A percentile compares a stretch with the other conserved stretches of the same genome.
These are phyloP conservation scores for Meriones unguiculatus DNA, from an alignment of 2,113 vertebrate genomes.

Conservation along the genomic window DNA sequence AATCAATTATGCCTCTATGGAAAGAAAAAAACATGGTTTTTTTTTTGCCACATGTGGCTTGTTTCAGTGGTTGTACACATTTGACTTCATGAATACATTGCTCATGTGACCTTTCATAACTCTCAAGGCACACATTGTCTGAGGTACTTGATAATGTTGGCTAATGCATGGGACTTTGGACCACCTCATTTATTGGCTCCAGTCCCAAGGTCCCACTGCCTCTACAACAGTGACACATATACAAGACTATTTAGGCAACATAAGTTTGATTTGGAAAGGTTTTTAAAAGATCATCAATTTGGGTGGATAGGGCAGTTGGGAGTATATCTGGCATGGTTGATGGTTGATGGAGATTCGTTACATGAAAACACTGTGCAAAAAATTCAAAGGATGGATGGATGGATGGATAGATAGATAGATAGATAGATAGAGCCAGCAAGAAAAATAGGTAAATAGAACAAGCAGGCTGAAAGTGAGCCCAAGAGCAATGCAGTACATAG, in stretches of 20 bases:
- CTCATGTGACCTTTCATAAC: neutral
- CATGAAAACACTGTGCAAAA: too few relatives aligned
- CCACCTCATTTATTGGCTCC: neutral
- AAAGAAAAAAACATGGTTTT: neutral
- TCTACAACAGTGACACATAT: neutral
- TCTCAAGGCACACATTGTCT: neutral
- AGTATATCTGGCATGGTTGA: neutral
- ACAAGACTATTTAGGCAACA: neutral
- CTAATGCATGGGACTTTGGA: neutral
- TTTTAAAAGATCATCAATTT: neutral
- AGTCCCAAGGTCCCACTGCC: neutral
- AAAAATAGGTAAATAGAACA: neutral
- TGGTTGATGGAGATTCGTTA: too few relatives aligned
- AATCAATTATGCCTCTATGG: neutral
- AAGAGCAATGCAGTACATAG: neutral
- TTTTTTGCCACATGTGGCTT: neutral
- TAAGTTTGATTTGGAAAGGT: neutral
- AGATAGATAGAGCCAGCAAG: neutral
- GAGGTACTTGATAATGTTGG: neutral
- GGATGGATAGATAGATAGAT: neutral
- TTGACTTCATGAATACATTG: neutral
- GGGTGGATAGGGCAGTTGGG: neutral
- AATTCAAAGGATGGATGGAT: neutral
- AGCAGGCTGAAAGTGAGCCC: neutral
- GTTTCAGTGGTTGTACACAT: neutral